phyloP scores from a whole-genome alignment of 2,888 invertebrate genomes.

The Salticus scenicus region DNA sequence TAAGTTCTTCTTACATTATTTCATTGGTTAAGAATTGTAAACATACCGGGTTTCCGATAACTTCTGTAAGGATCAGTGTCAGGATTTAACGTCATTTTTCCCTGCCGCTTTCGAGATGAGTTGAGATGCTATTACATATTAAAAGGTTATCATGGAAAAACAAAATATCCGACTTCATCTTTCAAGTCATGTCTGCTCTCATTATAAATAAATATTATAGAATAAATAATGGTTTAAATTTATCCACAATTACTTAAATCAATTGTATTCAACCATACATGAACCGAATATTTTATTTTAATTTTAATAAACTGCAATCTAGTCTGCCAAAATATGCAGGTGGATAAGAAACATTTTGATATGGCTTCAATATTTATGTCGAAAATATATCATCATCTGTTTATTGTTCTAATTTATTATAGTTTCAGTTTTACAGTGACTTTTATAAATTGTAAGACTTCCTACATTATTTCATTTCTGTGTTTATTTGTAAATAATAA shows the following conservation, averaged over 20 bases:
- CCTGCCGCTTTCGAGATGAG: neutral
- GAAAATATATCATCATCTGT: constrained; percentile 28
- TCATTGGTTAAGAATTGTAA: too few relatives aligned
- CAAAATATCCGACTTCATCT: neutral
- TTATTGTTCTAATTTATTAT: constrained; percentile 36
- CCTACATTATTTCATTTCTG: too few relatives aligned
- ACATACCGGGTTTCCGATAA: too few relatives aligned
- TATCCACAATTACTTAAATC: too few relatives aligned
- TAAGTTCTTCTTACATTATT: too few relatives aligned
- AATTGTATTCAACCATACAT: constrained; percentile 11
- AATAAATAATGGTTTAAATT: too few relatives aligned
- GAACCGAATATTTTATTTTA: constrained; percentile 7
- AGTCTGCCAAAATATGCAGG: constrained; percentile 42
- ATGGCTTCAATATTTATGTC: constrained; percentile 53
- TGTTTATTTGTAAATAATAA: too few relatives aligned
- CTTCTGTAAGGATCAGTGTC: too few relatives aligned
- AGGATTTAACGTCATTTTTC: neutral
- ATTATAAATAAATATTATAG: too few relatives aligned
- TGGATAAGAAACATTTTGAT: constrained; percentile 35
- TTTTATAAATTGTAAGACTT: constrained; percentile 59
- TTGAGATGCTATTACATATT: neutral
- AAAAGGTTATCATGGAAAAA: neutral
- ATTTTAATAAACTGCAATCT: constrained; percentile 25
- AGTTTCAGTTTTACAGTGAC: constrained; percentile 33
- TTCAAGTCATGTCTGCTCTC: neutral